Evolutionary conservation across 2,797 vertebrate genomes (phyloP).

Genomic region (Alectoris magna): DNA sequence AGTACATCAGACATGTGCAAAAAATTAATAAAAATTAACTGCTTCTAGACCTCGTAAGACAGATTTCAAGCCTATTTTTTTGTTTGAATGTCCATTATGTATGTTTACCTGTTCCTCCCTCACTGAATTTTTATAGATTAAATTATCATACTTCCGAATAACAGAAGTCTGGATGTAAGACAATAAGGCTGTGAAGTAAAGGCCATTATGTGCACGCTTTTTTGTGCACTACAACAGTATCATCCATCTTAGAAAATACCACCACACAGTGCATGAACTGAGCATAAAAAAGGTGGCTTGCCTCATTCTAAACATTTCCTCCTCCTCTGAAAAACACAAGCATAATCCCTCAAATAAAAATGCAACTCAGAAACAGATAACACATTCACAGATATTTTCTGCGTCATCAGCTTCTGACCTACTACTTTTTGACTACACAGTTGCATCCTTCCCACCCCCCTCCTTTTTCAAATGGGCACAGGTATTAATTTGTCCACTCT

Average conservation of each 20-base stretch:
- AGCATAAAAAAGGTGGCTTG: not conserved
- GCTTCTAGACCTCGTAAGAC: not conserved
- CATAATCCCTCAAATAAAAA: not conserved
- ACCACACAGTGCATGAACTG: not conserved
- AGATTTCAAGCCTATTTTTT: not conserved
- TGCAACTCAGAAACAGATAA: not conserved
- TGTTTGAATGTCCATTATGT: not conserved
- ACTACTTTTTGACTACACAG: not conserved
- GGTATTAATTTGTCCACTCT: not conserved
- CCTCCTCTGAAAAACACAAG: not conserved
- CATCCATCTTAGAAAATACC: not conserved
- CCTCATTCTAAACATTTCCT: not conserved
- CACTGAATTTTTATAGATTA: not conserved
- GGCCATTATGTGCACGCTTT: too few relatives aligned
- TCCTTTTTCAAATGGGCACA: not conserved
- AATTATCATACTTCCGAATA: not conserved
- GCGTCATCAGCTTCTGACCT: not conserved
- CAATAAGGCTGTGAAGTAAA: too few relatives aligned
- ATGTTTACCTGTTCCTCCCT: not conserved
- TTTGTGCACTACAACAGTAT: not conserved
- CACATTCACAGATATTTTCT: not conserved
- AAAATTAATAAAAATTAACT: not conserved
- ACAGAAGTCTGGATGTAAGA: not conserved
- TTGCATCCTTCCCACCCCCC: fast-evolving
- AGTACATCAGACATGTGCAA: not conserved